Evolutionary conservation across 1,140 invertebrate genomes (phyloP), one percentile per base, ranked within the genome.

Genomic region (Colletes gigas): DNA sequence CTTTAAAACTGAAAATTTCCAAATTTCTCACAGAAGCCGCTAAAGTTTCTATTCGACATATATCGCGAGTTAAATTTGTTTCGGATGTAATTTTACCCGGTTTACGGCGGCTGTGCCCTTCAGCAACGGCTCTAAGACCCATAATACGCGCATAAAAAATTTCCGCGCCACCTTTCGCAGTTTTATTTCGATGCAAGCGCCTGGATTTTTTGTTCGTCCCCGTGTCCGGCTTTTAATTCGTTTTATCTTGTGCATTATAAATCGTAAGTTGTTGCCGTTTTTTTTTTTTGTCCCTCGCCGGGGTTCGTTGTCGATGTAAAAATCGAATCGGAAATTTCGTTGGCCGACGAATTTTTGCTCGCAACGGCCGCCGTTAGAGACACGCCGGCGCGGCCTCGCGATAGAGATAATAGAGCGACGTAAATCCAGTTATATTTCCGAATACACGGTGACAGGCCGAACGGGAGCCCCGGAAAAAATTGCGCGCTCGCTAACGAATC

Each of bases 401-500:
- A 79, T 79, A 79, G 77, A 79, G 77, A 73, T 79, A 79, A 79
- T 79, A 79, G 77, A 75, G 78, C 78, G 62, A 68, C 62, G 72
- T 80, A 80, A 80, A 75, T 80, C 78, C 65, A 68, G 71, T 80
- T 75, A 75, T 75, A 75, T 80, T 75, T 62, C 21, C 78, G 71
- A 80, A 80, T 80, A 80, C 78, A 80, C 78, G 71, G 72, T 80
- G 78, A 85, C 79, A 74, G 41, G 50, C n/a, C 68, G 41, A 47
- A 10, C 59, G 54, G 60, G 59, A 44, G 50, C 30, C 59, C 30
- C 55, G 21, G 50, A 78, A 84, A 83, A 81, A 78, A 83, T 82
- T 78, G 77, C 67, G 78, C 80, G 68, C 75, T 79, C 83, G 79
- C 88, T 89, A 90, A 90, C 89, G 89, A 90, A 90, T 89, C 85